A percentile compares a stretch with the other conserved stretches of the same genome.
phyloP scores from a whole-genome alignment of 2,888 invertebrate genomes.

The Sinohyriopsis cumingii region DNA sequence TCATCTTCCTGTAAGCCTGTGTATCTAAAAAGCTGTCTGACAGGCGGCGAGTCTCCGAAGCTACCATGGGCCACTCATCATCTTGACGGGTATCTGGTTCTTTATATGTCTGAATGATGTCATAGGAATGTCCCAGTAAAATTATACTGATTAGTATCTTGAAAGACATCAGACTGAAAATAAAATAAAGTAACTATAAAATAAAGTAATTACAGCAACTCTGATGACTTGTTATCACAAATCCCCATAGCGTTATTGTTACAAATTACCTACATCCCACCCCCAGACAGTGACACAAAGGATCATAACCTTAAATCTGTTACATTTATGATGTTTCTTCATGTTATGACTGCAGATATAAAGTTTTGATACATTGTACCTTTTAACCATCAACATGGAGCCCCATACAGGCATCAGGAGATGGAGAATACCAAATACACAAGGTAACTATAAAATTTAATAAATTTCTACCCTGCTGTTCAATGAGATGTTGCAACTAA shows the following conservation, averaged over 20 bases:
- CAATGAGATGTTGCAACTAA: too few relatives aligned
- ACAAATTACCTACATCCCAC: too few relatives aligned
- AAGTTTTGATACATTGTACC: background rate
- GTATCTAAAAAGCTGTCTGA: too few relatives aligned
- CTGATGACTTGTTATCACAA: background rate
- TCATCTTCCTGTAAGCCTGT: too few relatives aligned
- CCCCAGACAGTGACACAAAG: background rate
- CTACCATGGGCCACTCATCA: too few relatives aligned
- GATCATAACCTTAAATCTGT: background rate
- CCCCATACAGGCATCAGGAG: too few relatives aligned
- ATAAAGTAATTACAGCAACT: constrained; percentile 5
- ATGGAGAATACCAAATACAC: too few relatives aligned
- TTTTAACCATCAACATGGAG: too few relatives aligned
- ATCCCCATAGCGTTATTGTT: background rate
- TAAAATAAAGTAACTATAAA: constrained; percentile 22
- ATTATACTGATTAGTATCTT: constrained; percentile 88
- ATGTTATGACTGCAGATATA: background rate
- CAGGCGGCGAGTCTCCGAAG: too few relatives aligned
- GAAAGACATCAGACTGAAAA: constrained; percentile 67
- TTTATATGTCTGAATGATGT: constrained; percentile 63
- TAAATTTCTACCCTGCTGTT: too few relatives aligned
- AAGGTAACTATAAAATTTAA: too few relatives aligned
- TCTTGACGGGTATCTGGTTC: background rate
- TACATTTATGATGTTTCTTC: background rate
- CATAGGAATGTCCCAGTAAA: constrained; percentile 91